phyloP scores from a whole-genome alignment of 1,140 invertebrate genomes.

The Euglossa dilemma region DNA sequence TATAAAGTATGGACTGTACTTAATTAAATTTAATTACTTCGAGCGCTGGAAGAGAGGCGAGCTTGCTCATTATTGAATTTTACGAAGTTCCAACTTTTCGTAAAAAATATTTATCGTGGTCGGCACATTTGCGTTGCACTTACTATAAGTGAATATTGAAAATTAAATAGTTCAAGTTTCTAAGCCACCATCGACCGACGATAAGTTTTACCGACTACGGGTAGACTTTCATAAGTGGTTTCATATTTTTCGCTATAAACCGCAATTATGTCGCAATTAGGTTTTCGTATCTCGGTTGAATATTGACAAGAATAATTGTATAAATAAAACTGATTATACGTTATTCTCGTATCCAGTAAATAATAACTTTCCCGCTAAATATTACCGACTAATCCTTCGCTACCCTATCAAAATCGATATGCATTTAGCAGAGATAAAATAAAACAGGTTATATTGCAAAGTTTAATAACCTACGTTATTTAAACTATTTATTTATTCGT shows the following conservation, averaged over 20 bases:
- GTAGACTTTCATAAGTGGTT: slow-evolving; percentile 11
- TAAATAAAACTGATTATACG: background rate
- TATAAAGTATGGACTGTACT: background rate
- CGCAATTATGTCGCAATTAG: background rate
- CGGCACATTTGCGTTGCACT: no score
- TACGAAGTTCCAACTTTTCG: background rate
- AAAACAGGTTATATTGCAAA: no score
- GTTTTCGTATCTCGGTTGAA: background rate
- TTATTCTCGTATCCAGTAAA: background rate
- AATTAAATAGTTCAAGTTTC: background rate
- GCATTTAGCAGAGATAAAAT: background rate
- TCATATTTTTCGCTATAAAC: background rate
- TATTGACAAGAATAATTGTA: background rate
- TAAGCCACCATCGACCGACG: slow-evolving; percentile 41
- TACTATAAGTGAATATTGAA: background rate
- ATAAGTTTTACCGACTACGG: slow-evolving; percentile 52
- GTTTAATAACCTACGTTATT: no score
- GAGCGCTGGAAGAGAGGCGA: background rate
- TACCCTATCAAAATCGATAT: background rate
- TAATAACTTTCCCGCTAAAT: background rate
- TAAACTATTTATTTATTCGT: no score
- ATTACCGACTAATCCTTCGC: background rate
- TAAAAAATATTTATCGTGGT: background rate
- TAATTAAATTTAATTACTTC: slow-evolving; percentile 7
- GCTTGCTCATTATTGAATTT: background rate